Conservation (phyloP, 1,140 invertebrate genomes). For the Drosophila subpulchrella region DNA sequence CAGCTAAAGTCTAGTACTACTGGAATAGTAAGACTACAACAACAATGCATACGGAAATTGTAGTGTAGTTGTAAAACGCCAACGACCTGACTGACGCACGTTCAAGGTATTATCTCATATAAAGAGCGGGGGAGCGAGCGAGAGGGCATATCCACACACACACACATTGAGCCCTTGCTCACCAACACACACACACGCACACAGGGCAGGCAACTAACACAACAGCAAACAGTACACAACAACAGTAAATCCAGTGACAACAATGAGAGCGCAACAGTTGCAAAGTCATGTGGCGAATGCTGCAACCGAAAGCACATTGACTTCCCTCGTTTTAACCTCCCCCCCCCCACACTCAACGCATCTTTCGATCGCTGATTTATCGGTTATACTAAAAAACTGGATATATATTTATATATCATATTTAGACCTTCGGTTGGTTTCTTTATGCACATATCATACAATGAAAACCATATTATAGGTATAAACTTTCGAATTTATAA, state of each 20-base stretch:
- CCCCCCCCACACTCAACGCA: background rate
- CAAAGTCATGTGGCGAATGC: constrained; percentile 53
- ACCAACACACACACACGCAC: constrained; percentile 23
- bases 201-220: constrained; percentile 33
- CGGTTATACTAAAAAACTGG: background rate
- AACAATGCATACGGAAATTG: constrained; percentile 42
- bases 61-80: constrained; percentile 72
- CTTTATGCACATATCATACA: too few species aligned
- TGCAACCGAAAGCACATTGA: constrained; percentile 47
- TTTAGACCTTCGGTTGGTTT: too few species aligned
- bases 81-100: constrained; percentile 82
- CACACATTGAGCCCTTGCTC: constrained; percentile 58
- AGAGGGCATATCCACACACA: constrained; percentile 9
- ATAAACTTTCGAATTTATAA: background rate
- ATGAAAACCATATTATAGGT: too few species aligned
- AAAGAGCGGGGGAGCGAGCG: constrained; percentile 20
- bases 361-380: constrained; percentile 42
- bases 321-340: constrained; percentile 1
- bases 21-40: constrained; percentile 17
- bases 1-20: background rate
- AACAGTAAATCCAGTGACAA: constrained; percentile 32
- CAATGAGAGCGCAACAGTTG: constrained; percentile 67
- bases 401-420: background rate
- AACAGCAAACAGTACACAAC: constrained; percentile 11
- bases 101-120: constrained; percentile 84